Conservation (phyloP, 1,140 invertebrate species). For the Ruditapes philippinarum region DNA sequence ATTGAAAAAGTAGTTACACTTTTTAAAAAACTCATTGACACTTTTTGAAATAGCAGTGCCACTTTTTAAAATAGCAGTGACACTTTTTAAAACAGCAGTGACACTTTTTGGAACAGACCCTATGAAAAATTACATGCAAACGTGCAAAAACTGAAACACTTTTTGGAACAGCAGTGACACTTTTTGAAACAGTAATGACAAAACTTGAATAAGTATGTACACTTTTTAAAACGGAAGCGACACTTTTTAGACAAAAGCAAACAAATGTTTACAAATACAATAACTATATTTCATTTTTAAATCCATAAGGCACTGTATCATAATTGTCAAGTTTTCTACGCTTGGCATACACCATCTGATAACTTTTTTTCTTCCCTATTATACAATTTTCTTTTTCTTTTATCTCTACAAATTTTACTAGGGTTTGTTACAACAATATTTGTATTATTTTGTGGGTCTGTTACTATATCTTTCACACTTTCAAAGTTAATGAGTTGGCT, state of each 20-base stretch:
- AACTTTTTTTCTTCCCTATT: constrained; percentile 61
- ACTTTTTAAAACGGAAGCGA: background rate
- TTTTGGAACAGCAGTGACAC: too few species aligned
- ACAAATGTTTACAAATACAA: too few species aligned
- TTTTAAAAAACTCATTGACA: background rate
- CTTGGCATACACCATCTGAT: constrained; percentile 60
- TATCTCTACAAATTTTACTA: constrained; percentile 58
- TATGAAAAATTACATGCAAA: background rate
- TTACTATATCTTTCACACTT: constrained; percentile 1
- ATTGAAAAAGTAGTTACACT: background rate
- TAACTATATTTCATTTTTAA: constrained; percentile 1
- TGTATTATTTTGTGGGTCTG: background rate
- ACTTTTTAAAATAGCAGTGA: background rate
- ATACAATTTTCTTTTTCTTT: constrained; percentile 32
- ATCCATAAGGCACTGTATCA: constrained; percentile 66
- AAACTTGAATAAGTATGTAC: background rate
- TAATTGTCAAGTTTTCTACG: constrained; percentile 41
- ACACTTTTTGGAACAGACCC: background rate
- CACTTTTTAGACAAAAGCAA: background rate
- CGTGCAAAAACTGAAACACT: background rate
- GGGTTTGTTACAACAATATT: constrained; percentile 55
- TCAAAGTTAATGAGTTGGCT: constrained; percentile 58
- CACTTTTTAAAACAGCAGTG: background rate
- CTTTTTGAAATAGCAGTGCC: too few species aligned
- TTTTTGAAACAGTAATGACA: background rate